Evolutionary conservation across 2,888 invertebrate genomes (phyloP), one percentile per base, ranked within the genome.

Genomic region (Drymonia ruficornis): DNA sequence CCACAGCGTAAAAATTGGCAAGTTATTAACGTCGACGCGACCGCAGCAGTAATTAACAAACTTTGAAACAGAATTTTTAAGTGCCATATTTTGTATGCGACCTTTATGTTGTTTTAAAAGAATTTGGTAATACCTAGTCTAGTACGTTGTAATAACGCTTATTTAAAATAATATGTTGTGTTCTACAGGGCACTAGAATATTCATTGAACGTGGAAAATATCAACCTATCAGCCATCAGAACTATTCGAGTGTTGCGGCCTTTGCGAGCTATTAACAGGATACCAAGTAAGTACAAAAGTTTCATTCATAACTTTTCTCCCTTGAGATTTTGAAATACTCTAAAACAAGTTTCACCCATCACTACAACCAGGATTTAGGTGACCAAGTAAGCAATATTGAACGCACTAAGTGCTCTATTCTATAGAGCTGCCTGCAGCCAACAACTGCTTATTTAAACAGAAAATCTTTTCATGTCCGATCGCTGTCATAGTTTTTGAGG

Each of bases 201-300:
- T 85, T 96, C 97, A 82, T 93, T 99, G 81, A 97, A 98, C 86
- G 97, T 99, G 83, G 98, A 99, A 87, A 99, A 99, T 91, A 96
- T 99, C 90, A 99, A 99, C 93, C 94, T 99, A 84, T 98, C 99
- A 61, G 99, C 99, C 55, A 99, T 99, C 84, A 94, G 99, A 80
- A 99, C 99, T 63, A 99, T 99, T 82, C 95, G 99, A 83, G 99
- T 99, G 63, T 94, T 99, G 63, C 94, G 99, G 82, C 99, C 99
- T 48, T 93, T 99, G 69, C 93, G 99, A 73, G 99, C 99, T 65
- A 99, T 99, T 91, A 99, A 99, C 94, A 96, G 99, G 87, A 99
- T 99, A 95, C 99, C 99, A 84, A 99, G 99, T 98, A 94, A 97
- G 98, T 47, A 34, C n/a, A 16, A 18, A 4, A 11, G 18, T 8